Evolutionary conservation across 1,140 invertebrate genomes (phyloP).

Genomic region (Lepidurus couesii): DNA sequence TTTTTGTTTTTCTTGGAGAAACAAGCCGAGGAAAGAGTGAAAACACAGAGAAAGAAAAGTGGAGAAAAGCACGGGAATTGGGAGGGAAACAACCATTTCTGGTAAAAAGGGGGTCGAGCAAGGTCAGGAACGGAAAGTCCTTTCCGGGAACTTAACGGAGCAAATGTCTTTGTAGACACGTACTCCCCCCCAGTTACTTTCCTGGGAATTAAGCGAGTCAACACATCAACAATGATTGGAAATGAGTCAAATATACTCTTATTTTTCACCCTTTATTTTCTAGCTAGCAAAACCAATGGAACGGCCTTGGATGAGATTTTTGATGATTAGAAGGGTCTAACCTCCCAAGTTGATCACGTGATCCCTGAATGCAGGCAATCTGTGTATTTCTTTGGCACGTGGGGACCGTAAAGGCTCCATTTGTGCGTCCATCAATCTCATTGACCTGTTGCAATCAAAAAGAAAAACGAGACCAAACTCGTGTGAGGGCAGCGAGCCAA

Average conservation of each 20-base stretch:
- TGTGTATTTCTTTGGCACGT: neutral
- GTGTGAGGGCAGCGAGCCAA: neutral
- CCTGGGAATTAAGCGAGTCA: neutral
- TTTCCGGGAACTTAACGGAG: slow-evolving; percentile 5
- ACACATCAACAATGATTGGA: slow-evolving; percentile 7
- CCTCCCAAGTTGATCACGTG: neutral
- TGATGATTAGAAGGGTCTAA: neutral
- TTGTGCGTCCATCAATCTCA: neutral
- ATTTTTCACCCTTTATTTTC: neutral
- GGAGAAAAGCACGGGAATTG: neutral
- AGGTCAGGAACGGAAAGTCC: neutral
- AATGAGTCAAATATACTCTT: neutral
- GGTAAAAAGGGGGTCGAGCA: neutral
- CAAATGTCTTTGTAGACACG: neutral
- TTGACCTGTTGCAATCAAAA: neutral
- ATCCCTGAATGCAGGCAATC: neutral
- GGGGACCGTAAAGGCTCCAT: neutral
- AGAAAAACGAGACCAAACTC: neutral
- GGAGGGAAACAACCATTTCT: neutral
- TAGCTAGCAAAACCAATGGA: neutral
- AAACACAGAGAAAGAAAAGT: neutral
- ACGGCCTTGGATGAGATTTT: neutral
- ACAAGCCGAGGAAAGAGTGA: neutral
- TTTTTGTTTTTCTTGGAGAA: neutral
- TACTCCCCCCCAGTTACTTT: neutral